Conservation (phyloP, 1,140 invertebrate genomes). For the Hyphantria cunea region DNA sequence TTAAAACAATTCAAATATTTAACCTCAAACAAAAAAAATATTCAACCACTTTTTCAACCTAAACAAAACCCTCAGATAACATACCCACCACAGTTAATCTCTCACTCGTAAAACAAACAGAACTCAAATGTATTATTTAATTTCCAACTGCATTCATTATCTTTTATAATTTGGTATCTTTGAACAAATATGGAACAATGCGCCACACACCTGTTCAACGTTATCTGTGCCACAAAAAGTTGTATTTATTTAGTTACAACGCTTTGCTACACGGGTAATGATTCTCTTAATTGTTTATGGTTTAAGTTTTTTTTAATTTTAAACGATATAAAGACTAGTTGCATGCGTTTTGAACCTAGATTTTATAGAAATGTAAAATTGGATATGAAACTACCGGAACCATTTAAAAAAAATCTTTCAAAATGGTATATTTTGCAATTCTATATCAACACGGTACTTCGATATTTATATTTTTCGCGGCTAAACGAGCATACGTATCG, state of each 20-base stretch:
- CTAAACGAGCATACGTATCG: too few relatives aligned
- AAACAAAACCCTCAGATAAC: conserved; percentile 8
- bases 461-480: too few relatives aligned
- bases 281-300: conserved; percentile 12
- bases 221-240: conserved; percentile 42
- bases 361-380: too few relatives aligned
- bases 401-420: too few relatives aligned
- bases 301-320: not conserved
- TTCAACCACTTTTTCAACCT: not conserved
- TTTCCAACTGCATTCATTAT: conserved; percentile 35
- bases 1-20: conserved; percentile 20
- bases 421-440: too few relatives aligned
- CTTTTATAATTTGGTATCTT: conserved; percentile 44
- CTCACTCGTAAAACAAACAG: conserved; percentile 34
- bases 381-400: too few relatives aligned
- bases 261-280: conserved; percentile 13
- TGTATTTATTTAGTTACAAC: conserved; percentile 26
- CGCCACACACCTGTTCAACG: conserved; percentile 41
- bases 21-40: conserved; percentile 8
- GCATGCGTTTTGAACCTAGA: not conserved
- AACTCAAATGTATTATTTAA: conserved; percentile 36
- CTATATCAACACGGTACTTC: too few relatives aligned
- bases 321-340: not conserved
- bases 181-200: conserved; percentile 35
- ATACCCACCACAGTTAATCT: conserved; percentile 21